Base-by-base conservation (phyloP, 2,888 invertebrate genomes). In the Himalopsyche japonica region DNA sequence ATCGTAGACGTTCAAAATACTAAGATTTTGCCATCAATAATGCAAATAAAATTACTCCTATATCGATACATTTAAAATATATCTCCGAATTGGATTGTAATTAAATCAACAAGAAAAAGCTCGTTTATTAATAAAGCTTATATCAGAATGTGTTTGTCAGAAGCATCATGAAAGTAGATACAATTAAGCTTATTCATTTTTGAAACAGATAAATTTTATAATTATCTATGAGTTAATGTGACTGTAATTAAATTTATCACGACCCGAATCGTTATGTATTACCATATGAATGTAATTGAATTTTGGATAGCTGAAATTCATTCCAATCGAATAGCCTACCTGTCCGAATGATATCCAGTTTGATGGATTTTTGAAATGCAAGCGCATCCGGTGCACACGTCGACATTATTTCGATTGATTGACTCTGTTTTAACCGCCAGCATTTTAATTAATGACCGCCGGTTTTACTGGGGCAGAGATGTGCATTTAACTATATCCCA, bases 341-440 rank as follows among this genome's bases (percentile, higher is more conserved):
- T 70, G 27, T 70, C 27, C 20, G 57, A 30, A 70, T 70, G 27
- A 12, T 70, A 70, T 70, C 30, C 70, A 70, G 70, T 70, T 24
- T 15, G 70, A 30, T 70, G 70, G 27, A 70, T 70, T 70, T 70
- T 70, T 70, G 70, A 15, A 27, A 27, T 20, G 24, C 20, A 8
- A 70, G 24, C 70, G 43, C 27, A 70, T 70, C 70, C 20, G 12
- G 12, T 70, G 70, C 30, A 70, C 27, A n/a, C 70, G 70, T 27
- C 27, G 70, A 30, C 12, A 27, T 70, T 70, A 70, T 70, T 79
- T 83, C 37, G 82, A 76, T 80, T 83, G 83, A 82, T 82, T 82
- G 82, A 83, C 80, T 83, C 76, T 76, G 76, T 83, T 83, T 83
- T 83, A 83, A 83, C 80, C 80, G 83, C 76, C 24, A 30, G 76